A percentile compares a stretch with the other conserved stretches of the same genome.
These are phyloP conservation scores for Discoglossus pictus DNA, from an alignment of 2,797 vertebrate genomes.

Conservation along the genomic window DNA sequence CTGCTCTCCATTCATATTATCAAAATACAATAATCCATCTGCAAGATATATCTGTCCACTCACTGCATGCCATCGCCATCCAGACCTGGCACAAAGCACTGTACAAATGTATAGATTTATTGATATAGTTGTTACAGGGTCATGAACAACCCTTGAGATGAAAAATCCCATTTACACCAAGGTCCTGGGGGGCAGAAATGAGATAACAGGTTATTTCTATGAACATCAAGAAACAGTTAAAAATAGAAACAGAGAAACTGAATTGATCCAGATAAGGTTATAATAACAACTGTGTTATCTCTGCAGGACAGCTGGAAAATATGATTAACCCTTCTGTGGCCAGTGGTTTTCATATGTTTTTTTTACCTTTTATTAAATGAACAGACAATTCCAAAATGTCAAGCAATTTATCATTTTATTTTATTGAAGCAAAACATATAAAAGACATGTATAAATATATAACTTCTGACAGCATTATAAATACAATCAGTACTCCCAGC, in stretches of 20 bases:
- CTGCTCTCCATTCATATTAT: constrained; percentile 11
- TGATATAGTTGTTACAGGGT: constrained; percentile 3
- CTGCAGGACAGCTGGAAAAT: neutral
- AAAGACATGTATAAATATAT: too few species aligned
- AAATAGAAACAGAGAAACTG: neutral
- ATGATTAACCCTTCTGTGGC: constrained; percentile 24
- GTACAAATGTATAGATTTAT: constrained; percentile 16
- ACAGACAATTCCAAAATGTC: too few species aligned
- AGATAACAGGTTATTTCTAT: constrained; percentile 20
- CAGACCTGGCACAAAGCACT: neutral
- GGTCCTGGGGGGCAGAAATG: constrained; percentile 13
- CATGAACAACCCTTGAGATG: constrained; percentile 20
- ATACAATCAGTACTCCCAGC: too few species aligned
- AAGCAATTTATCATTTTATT: too few species aligned
- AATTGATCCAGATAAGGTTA: constrained; percentile 17
- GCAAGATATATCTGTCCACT: constrained; percentile 1
- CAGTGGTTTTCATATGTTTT: neutral
- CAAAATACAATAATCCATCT: constrained; percentile 13
- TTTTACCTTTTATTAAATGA: too few species aligned
- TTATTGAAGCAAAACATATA: too few species aligned
- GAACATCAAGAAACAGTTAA: constrained; percentile 34
- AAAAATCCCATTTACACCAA: constrained; percentile 36
- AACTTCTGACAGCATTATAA: too few species aligned
- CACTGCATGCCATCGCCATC: neutral
- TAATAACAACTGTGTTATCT: constrained; percentile 30